These are phyloP conservation scores for Catostomus latipinnis DNA, from an alignment of 2,797 vertebrate species.

Conservation along the genomic window DNA sequence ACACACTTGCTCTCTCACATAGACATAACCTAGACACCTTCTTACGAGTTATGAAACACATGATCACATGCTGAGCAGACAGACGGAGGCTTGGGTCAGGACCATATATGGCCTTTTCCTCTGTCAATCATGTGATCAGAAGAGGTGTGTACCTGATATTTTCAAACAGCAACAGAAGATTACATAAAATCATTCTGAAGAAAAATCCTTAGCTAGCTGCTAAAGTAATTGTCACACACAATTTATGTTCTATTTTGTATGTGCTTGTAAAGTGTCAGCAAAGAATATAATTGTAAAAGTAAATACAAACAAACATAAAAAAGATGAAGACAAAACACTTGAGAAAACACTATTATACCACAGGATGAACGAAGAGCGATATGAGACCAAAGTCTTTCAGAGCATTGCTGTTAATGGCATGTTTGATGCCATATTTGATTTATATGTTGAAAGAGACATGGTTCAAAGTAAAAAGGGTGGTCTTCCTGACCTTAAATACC, in stretches of 20 bases:
- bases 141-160: conserved; percentile 1
- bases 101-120: conserved; percentile 58
- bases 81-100: conserved; percentile 33
- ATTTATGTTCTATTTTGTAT: too few species aligned
- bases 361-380: neutral
- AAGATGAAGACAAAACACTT: too few species aligned
- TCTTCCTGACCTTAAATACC: conserved; percentile 26
- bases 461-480: conserved; percentile 6
- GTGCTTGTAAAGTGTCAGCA: too few species aligned
- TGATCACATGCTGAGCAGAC: conserved; percentile 48
- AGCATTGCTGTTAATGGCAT: neutral
- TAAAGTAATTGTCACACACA: too few species aligned
- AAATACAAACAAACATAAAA: too few species aligned
- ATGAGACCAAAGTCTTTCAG: conserved; percentile 9
- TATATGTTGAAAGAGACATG: neutral
- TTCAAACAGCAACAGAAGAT: too few species aligned
- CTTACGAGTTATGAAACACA: conserved; percentile 58
- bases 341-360: neutral
- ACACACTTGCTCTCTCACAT: conserved; percentile 46
- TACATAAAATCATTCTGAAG: too few species aligned
- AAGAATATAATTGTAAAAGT: too few species aligned
- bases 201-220: too few species aligned
- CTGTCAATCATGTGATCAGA: conserved; percentile 45
- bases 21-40: neutral
- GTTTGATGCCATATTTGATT: conserved; percentile 31